phyloP scores from a whole-genome alignment of 2,888 invertebrate genomes.

The Cyclophora albipunctata region DNA sequence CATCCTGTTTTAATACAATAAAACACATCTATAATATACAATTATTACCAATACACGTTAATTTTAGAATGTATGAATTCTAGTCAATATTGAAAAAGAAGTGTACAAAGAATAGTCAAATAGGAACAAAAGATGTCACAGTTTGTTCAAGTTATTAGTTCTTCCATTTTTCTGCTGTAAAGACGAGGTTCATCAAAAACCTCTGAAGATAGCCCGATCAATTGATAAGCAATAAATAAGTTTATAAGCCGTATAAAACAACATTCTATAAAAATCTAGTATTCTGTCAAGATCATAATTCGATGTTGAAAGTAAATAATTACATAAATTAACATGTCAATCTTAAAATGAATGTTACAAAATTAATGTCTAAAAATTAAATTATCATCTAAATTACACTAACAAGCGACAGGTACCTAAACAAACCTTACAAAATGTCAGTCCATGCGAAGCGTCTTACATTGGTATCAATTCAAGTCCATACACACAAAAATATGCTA shows the following conservation, averaged over 20 bases:
- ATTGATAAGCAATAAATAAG: constrained; percentile 10
- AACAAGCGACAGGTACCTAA: constrained; percentile 48
- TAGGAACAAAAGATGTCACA: neutral
- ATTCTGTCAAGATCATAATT: constrained; percentile 10
- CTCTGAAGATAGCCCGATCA: constrained; percentile 22
- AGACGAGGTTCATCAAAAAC: constrained; percentile 32
- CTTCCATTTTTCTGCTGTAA: no score
- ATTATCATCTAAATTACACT: constrained; percentile 39
- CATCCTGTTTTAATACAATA: neutral
- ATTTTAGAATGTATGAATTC: constrained; percentile 16
- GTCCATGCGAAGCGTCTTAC: constrained; percentile 29
- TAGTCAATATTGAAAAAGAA: constrained; percentile 5
- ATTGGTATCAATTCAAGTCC: constrained; percentile 4
- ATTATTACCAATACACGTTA: neutral
- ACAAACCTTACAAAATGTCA: constrained; percentile 46
- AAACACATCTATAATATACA: neutral
- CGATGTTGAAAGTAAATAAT: constrained; percentile 10
- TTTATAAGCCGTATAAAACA: constrained; percentile 8
- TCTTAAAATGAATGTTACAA: constrained; percentile 32
- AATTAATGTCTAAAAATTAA: constrained; percentile 43
- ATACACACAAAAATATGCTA: constrained; percentile 5
- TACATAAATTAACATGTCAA: constrained; percentile 17
- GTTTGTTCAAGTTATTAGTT: no score
- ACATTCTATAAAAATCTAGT: constrained; percentile 23
- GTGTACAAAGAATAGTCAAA: neutral